Percentiles rank a stretch among this genome's conserved stretches.
Conservation (phyloP, 2,113 vertebrate genomes). For the Colius striatus region DNA sequence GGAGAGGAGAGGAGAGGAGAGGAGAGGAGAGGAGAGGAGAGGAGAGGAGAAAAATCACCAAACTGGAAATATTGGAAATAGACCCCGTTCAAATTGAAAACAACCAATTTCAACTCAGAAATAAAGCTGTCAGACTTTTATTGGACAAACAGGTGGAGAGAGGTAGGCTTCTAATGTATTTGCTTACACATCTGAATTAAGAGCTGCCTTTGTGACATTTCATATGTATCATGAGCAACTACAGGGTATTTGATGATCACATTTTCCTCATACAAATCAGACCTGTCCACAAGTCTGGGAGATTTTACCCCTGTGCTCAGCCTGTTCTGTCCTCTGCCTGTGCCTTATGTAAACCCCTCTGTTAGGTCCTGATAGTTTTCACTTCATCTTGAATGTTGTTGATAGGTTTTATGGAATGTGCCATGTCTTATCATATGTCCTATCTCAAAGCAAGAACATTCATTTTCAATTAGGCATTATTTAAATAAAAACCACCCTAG, state of each 20-base stretch:
- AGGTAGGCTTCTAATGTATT: background rate
- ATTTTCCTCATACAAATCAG: background rate
- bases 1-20: too few species aligned
- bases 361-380: background rate
- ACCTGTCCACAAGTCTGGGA: background rate
- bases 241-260: rapidly evolving
- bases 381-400: background rate
- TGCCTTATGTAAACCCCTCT: background rate
- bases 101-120: background rate
- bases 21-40: too few species aligned
- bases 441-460: constrained; percentile 9
- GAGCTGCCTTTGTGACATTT: background rate
- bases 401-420: background rate
- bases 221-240: rapidly evolving
- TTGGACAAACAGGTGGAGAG: background rate
- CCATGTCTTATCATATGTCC: background rate
- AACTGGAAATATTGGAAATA: background rate
- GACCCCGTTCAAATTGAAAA: background rate
- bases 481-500: background rate
- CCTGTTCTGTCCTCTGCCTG: background rate
- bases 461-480: constrained; percentile 13
- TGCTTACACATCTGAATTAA: background rate
- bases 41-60: background rate
- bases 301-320: background rate
- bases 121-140: background rate